A percentile compares a stretch with the other conserved stretches of the same genome.
phyloP scores from a whole-genome alignment of 2,113 vertebrate species.

The Alethe diademata region DNA sequence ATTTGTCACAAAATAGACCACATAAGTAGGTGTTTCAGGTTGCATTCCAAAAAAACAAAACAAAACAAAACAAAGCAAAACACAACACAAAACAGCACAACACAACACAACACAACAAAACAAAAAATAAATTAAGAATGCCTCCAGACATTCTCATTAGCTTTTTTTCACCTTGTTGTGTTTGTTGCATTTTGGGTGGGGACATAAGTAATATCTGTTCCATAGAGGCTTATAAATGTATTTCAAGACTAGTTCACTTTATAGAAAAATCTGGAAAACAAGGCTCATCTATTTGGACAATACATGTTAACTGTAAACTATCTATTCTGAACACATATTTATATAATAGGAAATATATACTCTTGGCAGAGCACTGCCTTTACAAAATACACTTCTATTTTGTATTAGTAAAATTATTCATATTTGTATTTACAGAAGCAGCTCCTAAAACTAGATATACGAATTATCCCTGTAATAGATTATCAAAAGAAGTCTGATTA shows the following conservation, averaged over 20 bases:
- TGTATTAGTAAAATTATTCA: neutral
- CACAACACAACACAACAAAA: neutral
- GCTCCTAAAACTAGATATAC: neutral
- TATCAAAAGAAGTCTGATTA: neutral
- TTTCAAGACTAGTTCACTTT: neutral
- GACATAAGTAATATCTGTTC: neutral
- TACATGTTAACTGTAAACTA: neutral
- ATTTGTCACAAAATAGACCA: neutral
- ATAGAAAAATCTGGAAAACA: neutral
- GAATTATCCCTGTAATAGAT: neutral
- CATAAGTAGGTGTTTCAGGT: neutral
- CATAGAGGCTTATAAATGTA: neutral
- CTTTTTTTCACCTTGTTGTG: neutral
- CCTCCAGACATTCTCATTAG: rapidly evolving
- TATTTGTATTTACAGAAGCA: neutral
- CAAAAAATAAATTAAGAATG: neutral
- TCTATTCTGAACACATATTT: neutral
- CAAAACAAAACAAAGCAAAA: neutral
- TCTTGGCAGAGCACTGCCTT: neutral
- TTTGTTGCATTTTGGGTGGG: neutral
- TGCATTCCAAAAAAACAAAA: neutral
- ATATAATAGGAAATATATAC: neutral
- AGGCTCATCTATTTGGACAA: neutral
- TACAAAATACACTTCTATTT: neutral
- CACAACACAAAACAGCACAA: neutral